A percentile compares a stretch with the other conserved stretches of the same genome.
Evolutionary conservation across 2,888 invertebrate genomes (phyloP).

Genomic region (Meta bourneti): DNA sequence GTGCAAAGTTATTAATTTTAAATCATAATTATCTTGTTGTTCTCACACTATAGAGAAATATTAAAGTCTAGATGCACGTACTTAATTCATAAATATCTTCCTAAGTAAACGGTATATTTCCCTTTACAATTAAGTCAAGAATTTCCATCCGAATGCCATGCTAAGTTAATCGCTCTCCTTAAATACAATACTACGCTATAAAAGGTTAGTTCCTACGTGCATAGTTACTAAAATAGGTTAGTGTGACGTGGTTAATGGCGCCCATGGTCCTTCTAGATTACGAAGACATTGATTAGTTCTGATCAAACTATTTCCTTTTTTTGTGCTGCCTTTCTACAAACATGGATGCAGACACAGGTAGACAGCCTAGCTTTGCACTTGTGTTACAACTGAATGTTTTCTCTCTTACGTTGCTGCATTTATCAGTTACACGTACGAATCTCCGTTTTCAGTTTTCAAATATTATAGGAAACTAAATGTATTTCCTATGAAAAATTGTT

Average conservation of each 20-base stretch:
- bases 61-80: too few species aligned
- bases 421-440: not conserved
- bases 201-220: too few species aligned
- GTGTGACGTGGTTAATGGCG: not conserved
- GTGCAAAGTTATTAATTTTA: too few species aligned
- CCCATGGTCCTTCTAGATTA: slow-evolving; percentile 37
- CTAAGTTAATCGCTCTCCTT: too few species aligned
- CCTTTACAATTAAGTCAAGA: too few species aligned
- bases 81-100: too few species aligned
- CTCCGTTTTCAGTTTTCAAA: not conserved
- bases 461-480: not conserved
- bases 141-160: too few species aligned
- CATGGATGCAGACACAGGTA: slow-evolving; percentile 75
- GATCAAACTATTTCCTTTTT: slow-evolving; percentile 66
- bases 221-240: too few species aligned
- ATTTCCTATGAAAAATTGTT: not conserved
- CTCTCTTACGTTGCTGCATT: slow-evolving; percentile 9
- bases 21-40: too few species aligned
- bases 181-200: too few species aligned
- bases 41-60: too few species aligned
- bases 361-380: slow-evolving; percentile 72
- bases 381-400: slow-evolving; percentile 33
- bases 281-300: slow-evolving; percentile 46
- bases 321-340: slow-evolving; percentile 67
- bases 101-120: too few species aligned